Evolutionary conservation across 2,797 vertebrate genomes (phyloP).

Genomic region (Molothrus aeneus): DNA sequence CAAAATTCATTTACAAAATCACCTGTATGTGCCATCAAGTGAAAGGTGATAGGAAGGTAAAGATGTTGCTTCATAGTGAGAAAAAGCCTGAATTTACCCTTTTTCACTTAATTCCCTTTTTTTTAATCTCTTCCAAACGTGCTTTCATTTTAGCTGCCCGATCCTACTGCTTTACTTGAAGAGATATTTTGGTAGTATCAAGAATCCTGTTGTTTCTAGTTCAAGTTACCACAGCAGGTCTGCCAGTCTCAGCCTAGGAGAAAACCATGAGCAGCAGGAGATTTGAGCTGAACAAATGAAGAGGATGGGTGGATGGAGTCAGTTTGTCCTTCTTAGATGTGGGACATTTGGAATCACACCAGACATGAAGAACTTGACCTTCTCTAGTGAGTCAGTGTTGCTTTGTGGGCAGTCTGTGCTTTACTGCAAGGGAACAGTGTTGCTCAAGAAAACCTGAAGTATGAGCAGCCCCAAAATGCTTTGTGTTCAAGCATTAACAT

Average conservation of each 20-base stretch:
- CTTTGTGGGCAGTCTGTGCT: neutral
- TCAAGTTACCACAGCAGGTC: neutral
- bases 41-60: neutral
- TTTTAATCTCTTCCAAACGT: rapidly evolving
- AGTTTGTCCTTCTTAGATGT: neutral
- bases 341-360: neutral
- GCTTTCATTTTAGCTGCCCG: neutral
- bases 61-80: neutral
- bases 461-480: neutral
- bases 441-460: neutral
- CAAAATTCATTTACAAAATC: neutral
- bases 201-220: neutral
- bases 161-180: neutral
- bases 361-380: neutral
- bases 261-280: neutral
- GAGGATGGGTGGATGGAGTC: neutral
- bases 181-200: neutral
- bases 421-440: neutral
- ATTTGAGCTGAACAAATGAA: neutral
- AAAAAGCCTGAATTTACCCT: neutral
- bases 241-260: neutral
- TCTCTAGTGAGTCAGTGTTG: rapidly evolving
- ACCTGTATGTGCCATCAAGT: neutral
- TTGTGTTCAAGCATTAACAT: neutral
- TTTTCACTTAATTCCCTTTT: neutral